Conservation (phyloP, 1,140 invertebrate species). For the Zaprionus capensis region DNA sequence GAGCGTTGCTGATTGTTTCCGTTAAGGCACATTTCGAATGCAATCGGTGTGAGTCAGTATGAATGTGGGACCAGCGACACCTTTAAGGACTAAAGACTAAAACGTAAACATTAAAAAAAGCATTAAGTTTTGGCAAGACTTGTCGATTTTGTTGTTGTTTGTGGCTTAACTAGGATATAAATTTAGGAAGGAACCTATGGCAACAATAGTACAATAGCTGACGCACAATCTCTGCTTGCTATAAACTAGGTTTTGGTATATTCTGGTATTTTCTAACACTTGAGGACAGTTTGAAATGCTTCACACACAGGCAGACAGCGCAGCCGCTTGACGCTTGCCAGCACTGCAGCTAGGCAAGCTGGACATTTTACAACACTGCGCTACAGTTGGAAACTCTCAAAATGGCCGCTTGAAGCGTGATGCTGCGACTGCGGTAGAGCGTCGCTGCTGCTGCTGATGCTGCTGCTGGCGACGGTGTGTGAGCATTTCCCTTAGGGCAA, state of each 20-base stretch:
- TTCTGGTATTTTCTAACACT: constrained; percentile 34
- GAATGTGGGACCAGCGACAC: constrained; percentile 9
- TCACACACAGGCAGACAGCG: constrained; percentile 47
- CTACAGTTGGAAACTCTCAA: constrained; percentile 24
- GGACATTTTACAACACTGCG: background rate
- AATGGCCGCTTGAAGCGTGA: constrained; percentile 70
- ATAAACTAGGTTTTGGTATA: constrained; percentile 20
- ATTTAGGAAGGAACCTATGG: constrained; percentile 71
- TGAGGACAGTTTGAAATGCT: constrained; percentile 60
- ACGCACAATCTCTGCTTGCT: constrained; percentile 22
- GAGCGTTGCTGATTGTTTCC: constrained; percentile 1
- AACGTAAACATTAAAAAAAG: constrained; percentile 38
- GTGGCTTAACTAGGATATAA: constrained; percentile 32
- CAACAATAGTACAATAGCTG: constrained; percentile 38
- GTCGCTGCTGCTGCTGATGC: constrained; percentile 45
- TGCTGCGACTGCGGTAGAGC: constrained; percentile 33
- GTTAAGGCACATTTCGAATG: constrained; percentile 83
- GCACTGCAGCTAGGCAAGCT: background rate
- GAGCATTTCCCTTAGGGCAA: constrained; percentile 84
- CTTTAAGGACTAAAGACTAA: constrained; percentile 24
- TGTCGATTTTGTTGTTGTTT: constrained; percentile 71
- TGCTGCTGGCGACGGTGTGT: constrained; percentile 72
- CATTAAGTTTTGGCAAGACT: constrained; percentile 82
- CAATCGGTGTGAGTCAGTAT: constrained; percentile 35
- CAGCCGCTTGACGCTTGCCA: background rate